Conservation (phyloP, 1,140 invertebrate species). For the Trinorchestia longiramus region DNA sequence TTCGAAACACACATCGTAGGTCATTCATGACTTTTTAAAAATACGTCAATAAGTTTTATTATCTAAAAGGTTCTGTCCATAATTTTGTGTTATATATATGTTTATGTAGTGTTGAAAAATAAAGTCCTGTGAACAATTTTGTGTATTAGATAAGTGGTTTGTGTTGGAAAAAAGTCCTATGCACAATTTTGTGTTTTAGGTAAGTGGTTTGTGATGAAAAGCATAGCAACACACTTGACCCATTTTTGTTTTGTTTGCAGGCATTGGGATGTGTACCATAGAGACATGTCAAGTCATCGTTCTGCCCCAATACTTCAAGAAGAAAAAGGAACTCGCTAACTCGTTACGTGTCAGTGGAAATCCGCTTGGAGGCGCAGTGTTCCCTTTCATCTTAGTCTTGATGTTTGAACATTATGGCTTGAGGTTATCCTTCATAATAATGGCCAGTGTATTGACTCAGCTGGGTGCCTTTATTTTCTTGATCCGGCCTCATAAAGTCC, state of each 20-base stretch:
- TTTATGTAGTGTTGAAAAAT: too few relatives aligned
- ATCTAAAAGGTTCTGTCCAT: too few relatives aligned
- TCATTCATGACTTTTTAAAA: too few relatives aligned
- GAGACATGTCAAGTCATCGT: slow-evolving; percentile 28
- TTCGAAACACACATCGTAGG: too few relatives aligned
- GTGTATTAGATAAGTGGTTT: too few relatives aligned
- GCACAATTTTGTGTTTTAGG: too few relatives aligned
- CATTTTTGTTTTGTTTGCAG: slow-evolving; percentile 8
- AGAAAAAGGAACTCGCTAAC: neutral
- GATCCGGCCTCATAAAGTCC: neutral
- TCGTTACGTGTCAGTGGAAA: neutral
- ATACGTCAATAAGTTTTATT: too few relatives aligned
- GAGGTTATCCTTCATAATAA: neutral
- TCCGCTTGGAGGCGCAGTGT: slow-evolving; percentile 13
- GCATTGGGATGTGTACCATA: slow-evolving; percentile 29
- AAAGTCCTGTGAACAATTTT: too few relatives aligned
- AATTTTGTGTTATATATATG: too few relatives aligned
- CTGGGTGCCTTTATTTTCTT: slow-evolving; percentile 2
- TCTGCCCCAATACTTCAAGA: neutral
- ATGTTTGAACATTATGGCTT: slow-evolving; percentile 22
- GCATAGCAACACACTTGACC: too few relatives aligned
- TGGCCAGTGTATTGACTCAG: neutral
- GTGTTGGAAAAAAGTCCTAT: too few relatives aligned
- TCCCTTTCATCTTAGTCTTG: slow-evolving; percentile 16
- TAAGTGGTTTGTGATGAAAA: too few relatives aligned